Base-by-base conservation (phyloP, 2,113 vertebrate species). In the Neoarius graeffei region DNA sequence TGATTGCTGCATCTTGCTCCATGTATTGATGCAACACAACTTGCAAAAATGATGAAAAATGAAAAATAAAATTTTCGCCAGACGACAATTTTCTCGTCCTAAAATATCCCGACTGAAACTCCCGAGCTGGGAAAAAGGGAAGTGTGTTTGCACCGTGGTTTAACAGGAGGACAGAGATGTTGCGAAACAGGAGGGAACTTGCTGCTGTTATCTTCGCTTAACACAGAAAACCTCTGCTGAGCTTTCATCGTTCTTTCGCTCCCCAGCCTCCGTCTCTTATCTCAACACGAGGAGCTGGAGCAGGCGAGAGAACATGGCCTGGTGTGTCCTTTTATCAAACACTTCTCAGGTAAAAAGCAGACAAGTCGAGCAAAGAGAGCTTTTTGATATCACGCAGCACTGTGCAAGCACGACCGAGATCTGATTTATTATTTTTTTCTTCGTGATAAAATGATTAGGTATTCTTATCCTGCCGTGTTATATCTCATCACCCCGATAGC, bases 181-280 rank as follows among this genome's bases (percentile, higher is more conserved):
- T 62, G 87, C 42, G 82, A 89, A 87, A 83, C 76, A 73, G 85
- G 83, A 85, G 86, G 56, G 87, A 87, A 89, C 83, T 73, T 69
- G 54, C 11, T 81, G 76, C 81, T 67, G 90, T 90, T 90, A 88
- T 89, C 89, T 85, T 30, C 60, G 35, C 25, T 86, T 87, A 88
- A 79, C 84, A 88, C 74, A 62, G 90, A 89, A 85, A 90, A 71
- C 59, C 80, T 88, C 74, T 86, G 66, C 64, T 56, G 67, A 52
- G 82, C 88, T 90, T 87, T 88, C 77, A 79, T 86, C 87, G 84
- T 84, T 89, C 48, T 67, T 74, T 89, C 69, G 50, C 67, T 73
- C 84, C 66, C 23, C 42, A 77, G 77, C 83, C 84, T 86, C 76
- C 62, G 62, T 52, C 42, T 89, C 77, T 90, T 91, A 88, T 91